A percentile compares a stretch with the other conserved stretches of the same genome.
These are phyloP conservation scores for Morone chrysops DNA, from an alignment of 2,113 vertebrate genomes.

Conservation along the genomic window DNA sequence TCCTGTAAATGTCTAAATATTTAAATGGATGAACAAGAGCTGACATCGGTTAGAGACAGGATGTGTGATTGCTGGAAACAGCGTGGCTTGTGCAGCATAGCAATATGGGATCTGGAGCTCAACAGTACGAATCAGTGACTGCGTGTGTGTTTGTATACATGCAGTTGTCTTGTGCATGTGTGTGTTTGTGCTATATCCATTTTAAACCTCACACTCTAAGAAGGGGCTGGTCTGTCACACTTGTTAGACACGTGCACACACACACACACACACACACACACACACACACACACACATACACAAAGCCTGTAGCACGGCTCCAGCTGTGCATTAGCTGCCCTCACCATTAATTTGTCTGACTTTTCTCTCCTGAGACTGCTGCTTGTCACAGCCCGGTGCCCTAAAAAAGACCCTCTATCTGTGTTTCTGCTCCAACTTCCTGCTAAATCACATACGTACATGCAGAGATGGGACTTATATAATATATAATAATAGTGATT, in stretches of 20 bases:
- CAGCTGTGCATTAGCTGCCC: constrained; percentile 55
- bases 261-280: constrained; percentile 8
- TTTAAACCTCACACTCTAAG: constrained; percentile 12
- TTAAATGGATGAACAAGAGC: no score
- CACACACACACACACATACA: not conserved
- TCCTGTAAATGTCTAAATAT: not conserved
- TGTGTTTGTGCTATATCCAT: constrained; percentile 13
- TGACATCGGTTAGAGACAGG: not conserved
- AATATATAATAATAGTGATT: not conserved
- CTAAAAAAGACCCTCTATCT: constrained; percentile 21
- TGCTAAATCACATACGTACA: not conserved
- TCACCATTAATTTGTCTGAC: constrained; percentile 52
- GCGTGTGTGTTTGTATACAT: not conserved
- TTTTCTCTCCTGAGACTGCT: constrained; percentile 30
- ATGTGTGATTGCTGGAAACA: constrained; percentile 1
- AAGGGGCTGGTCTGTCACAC: constrained; percentile 24
- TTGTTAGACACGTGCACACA: constrained; percentile 25
- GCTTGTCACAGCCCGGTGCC: constrained; percentile 10
- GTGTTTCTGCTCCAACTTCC: not conserved
- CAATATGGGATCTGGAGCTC: constrained; percentile 4
- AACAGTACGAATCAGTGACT: not conserved
- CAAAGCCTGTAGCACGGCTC: constrained; percentile 28
- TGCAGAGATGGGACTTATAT: not conserved
- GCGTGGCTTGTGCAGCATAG: not conserved
- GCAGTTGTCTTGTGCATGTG: constrained; percentile 30